Base-by-base conservation (phyloP, 1,140 invertebrate genomes). In the Aporrectodea caliginosa region DNA sequence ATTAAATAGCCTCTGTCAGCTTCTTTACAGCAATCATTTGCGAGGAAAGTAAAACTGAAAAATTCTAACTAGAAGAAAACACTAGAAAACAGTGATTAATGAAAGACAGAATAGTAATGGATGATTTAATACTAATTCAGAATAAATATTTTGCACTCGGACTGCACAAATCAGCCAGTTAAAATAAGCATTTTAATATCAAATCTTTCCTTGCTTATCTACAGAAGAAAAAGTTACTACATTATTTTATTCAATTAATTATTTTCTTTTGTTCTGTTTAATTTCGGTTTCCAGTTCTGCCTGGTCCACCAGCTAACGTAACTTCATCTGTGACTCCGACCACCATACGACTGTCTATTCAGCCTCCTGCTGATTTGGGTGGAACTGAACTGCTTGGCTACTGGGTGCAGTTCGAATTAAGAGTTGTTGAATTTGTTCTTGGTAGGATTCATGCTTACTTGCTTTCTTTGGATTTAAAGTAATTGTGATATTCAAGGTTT, bases 321-420 rank as follows among this genome's bases (percentile, higher is more conserved):
- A 80, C 58, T 69, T 79, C 29, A 72, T 75, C 35, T 73, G 81
- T 69, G 31, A 87, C 88, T 1, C 94, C 95, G 0, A 96, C 95
- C 0, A 94, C 93, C 2, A 92, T 95, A 68, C 91, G 91, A 77
- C 95, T 95, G 85, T 90, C 90, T 58, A 91, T 97, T 35, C 87
- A 91, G 1, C 91, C 91, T 0, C 94, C 95, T 0, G 86, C 90
- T 30, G 90, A 92, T 81, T 90, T 93, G 79, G 90, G 92, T 71
- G 94, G 94, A 31, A 88, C 94, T 34, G 93, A 93, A 2, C 90
- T 95, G 1, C 88, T 90, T 78, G 91, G 92, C 0, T 93, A 92
- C 82, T 90, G 90, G 2, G 92, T 93, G 0, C 92, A 94, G 83
- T 96, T 94, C 86, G 93, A 92, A 84, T 90, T 92, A 79, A 90